These are phyloP conservation scores for Bathynomus jamesi DNA, from an alignment of 1,140 invertebrate genomes.

Conservation along the genomic window DNA sequence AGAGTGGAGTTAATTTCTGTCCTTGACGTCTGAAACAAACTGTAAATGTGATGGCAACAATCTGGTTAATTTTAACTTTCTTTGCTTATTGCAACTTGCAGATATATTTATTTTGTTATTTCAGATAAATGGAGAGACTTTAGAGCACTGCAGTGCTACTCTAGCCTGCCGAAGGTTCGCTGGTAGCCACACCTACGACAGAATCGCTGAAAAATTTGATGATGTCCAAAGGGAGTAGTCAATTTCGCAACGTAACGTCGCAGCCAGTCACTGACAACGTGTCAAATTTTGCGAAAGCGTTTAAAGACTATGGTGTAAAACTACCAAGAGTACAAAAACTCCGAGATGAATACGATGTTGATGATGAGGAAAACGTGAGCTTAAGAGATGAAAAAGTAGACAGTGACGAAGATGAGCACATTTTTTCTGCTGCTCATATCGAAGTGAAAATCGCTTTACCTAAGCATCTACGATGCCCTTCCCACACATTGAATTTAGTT, in stretches of 20 bases:
- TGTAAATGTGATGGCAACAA: too few relatives aligned
- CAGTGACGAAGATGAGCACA: neutral
- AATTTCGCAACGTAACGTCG: conserved; percentile 5
- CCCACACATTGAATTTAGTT: conserved; percentile 17
- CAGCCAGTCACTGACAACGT: conserved; percentile 18
- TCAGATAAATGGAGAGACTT: conserved; percentile 15
- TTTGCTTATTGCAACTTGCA: too few relatives aligned
- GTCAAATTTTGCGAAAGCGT: conserved; percentile 15
- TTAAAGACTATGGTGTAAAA: conserved; percentile 18
- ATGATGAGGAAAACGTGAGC: conserved; percentile 11
- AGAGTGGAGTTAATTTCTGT: too few relatives aligned
- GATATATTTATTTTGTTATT: too few relatives aligned
- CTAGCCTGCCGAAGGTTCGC: conserved; percentile 9
- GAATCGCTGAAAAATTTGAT: conserved; percentile 13
- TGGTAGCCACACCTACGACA: conserved; percentile 12
- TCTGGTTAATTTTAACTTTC: too few relatives aligned
- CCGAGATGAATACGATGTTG: conserved; percentile 2
- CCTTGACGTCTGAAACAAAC: too few relatives aligned
- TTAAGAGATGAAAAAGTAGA: too few relatives aligned
- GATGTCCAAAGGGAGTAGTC: conserved; percentile 8
- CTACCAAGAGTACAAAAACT: conserved; percentile 1
- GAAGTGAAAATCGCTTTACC: conserved; percentile 1
- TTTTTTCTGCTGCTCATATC: neutral
- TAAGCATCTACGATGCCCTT: conserved; percentile 15
- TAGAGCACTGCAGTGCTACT: conserved; percentile 3